Evolutionary conservation across 2,888 invertebrate species (phyloP).

Genomic region (Pyrrhosoma nymphula): DNA sequence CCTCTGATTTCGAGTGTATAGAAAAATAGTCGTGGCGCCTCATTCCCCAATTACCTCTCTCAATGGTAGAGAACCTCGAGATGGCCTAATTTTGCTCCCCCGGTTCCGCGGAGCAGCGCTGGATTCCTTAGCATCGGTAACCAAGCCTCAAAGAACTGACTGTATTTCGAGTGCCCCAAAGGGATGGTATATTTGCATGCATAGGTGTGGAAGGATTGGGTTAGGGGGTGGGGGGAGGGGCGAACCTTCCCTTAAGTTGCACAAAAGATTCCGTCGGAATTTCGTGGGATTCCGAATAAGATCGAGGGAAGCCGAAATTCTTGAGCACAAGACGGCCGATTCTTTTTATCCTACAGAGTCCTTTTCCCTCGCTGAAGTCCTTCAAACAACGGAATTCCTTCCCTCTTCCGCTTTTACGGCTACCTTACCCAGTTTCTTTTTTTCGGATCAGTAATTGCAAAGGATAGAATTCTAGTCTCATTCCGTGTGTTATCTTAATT

Average conservation of each 20-base stretch:
- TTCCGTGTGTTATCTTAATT: conserved; percentile 23
- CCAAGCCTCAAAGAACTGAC: not conserved
- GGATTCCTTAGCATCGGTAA: not conserved
- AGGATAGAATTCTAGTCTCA: not conserved
- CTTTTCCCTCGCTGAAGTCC: not conserved
- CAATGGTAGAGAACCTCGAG: not conserved
- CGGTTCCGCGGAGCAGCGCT: not conserved
- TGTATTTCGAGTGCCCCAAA: not conserved
- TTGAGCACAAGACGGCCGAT: not conserved
- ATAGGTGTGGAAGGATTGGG: not conserved
- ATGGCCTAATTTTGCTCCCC: not conserved
- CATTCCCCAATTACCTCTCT: not conserved
- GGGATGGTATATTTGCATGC: not conserved
- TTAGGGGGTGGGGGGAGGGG: too few relatives aligned
- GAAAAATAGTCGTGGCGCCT: not conserved
- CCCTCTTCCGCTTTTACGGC: not conserved
- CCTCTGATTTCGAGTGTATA: not conserved
- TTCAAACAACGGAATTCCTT: not conserved
- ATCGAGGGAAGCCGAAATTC: not conserved
- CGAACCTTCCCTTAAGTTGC: not conserved
- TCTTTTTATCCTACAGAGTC: not conserved
- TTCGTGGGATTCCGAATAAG: not conserved
- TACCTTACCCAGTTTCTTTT: not conserved
- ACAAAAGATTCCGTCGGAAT: not conserved
- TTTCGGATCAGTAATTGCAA: conserved; percentile 6